Base-by-base conservation (phyloP, 2,113 vertebrate genomes). In the Ia io region DNA sequence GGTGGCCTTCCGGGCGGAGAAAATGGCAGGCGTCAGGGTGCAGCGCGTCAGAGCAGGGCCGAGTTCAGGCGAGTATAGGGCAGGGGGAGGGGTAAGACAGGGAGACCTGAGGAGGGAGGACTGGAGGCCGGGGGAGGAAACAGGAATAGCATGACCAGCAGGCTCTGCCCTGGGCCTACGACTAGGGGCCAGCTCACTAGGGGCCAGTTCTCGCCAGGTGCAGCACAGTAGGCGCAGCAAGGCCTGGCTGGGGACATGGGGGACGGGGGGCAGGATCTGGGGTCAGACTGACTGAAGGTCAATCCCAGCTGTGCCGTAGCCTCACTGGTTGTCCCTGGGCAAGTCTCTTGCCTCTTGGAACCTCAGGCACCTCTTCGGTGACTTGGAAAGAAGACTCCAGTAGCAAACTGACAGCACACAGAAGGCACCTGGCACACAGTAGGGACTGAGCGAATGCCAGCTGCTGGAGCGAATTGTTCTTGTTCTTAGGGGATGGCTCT, bases 181-280 rank as follows among this genome's bases (percentile, higher is more conserved):
- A 12, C 3, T 17, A 30, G 44, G 13, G 49, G 49, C 3, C 47
- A 20, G 6, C n/a, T n/a, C n/a, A 12, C 3, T 17, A 30, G 44
- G 13, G 49, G 49, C 3, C 47, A 20, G 6, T 10, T 49, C 69
- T 69, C 22, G 18, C 37, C 23, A 44, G 56, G 42, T 0, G 53
- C 73, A 37, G 28, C 1, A 0, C 8, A 17, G 35, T 1, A 3
- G 77, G 28, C 1, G 5, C 32, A 13, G 25, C 8, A 6, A 13
- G n/a, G 18, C n/a, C 69, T 18, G 22, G 30, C 16, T 30, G 18
- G 74, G 59, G 20, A 22, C 11, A 35, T 9, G 30, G 2, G 2
- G 4, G 17, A n/a, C n/a, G 30, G 0, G 1, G 35, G 28, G 8
- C 17, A 35, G 49, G 70, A n/a, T 49, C 37, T 44, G 59, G 51